Base-by-base conservation (phyloP, 2,888 invertebrate species). In the Herminia tarsipennalis region DNA sequence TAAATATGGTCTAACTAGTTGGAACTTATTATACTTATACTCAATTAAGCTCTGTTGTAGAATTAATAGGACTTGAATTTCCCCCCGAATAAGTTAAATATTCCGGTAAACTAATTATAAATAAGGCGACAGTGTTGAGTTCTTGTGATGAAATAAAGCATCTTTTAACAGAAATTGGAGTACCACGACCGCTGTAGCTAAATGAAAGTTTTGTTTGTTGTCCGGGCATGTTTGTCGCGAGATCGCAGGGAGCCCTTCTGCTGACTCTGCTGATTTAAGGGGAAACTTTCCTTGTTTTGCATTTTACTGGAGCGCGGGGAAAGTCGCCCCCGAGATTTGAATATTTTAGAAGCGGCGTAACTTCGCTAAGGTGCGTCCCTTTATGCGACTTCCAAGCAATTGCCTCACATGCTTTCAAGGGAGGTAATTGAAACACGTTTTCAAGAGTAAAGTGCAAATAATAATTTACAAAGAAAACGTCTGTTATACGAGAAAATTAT, bases 211-310 rank as follows among this genome's bases (percentile, higher is more conserved):
- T 86, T 81, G 81, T 82, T 83, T 81, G 80, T 77, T 76, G 80
- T 78, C 80, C 78, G 72, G 70, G 76, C 67, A 58, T 78, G 83
- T 78, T 79, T 76, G 79, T 75, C 71, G 62, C 67, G 66, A 65
- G 70, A 59, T 62, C 65, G 66, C 61, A 55, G 64, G 70, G 71
- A 70, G 69, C 64, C 64, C 70, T 73, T 66, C 64, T 69, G 76
- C 74, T 74, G 76, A 76, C 74, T 76, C 70, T 59, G 74, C 81
- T 87, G 86, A 88, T 89, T 89, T 88, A 84, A 78, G 81, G 82
- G 56, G 72, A 81, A 89, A 88, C 76, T 88, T 88, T 81, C 70
- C 84, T 83, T 88, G 86, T 88, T 89, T 89, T 83, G 84, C 82
- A 89, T 88, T 88, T 83, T 80, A 83, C 78, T 74, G 81, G 68